Conservation (phyloP, 53 echinoderm and acorn worm species). For the Patiria pectinifera region DNA sequence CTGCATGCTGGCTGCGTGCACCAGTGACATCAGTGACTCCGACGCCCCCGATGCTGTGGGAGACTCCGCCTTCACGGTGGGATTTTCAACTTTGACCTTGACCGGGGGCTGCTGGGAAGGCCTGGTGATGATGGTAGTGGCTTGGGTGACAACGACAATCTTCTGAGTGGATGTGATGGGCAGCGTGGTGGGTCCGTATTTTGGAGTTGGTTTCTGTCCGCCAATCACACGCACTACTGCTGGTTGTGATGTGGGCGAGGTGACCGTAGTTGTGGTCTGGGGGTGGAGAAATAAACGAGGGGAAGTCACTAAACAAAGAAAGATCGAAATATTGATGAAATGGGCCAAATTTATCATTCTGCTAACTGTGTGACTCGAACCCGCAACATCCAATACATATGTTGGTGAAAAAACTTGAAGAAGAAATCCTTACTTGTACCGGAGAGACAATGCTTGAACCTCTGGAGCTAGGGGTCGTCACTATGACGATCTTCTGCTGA, state of each 20-base stretch:
- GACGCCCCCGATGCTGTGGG: conserved; percentile 36
- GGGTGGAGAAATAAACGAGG: too few species aligned
- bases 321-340: too few species aligned
- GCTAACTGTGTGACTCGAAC: too few species aligned
- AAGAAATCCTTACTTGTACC: conserved; percentile 18
- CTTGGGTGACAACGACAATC: conserved; percentile 37
- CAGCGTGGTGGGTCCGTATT: background rate
- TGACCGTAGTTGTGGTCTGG: conserved; percentile 3
- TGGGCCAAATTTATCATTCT: too few species aligned
- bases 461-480: conserved; percentile 28
- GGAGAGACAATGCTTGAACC: conserved; percentile 31
- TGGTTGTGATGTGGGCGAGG: background rate
- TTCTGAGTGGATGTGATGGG: conserved; percentile 33
- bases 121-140: background rate
- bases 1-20: conserved; percentile 96
- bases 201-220: conserved; percentile 38
- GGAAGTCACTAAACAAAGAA: too few species aligned
- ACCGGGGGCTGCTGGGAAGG: conserved; percentile 40
- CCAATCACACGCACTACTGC: conserved; percentile 41
- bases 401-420: background rate
- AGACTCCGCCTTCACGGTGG: conserved; percentile 19
- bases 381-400: too few species aligned
- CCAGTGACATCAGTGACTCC: conserved; percentile 93
- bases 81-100: conserved; percentile 36
- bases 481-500: conserved; percentile 55